Evolutionary conservation across 2,888 invertebrate genomes (phyloP).

Genomic region (Ectemnius continuus): DNA sequence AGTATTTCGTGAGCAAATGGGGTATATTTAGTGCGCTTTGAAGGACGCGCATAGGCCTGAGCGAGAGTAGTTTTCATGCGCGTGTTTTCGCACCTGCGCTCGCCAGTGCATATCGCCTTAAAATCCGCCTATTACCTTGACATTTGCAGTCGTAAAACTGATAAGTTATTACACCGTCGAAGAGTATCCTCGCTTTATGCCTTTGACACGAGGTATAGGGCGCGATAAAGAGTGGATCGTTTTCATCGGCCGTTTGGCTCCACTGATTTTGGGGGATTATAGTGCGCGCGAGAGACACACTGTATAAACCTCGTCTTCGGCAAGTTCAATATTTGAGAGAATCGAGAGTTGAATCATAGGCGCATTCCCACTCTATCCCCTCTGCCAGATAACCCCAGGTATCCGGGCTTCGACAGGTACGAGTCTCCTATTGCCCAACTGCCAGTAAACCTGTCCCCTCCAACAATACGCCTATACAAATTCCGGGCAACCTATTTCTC

Average conservation of each 20-base stretch:
- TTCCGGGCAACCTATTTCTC: conserved; percentile 4
- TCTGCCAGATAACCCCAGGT: too few species aligned
- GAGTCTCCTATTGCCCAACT: conserved; percentile 3
- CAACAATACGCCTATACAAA: conserved; percentile 2
- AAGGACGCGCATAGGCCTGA: not conserved
- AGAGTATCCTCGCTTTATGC: conserved; percentile 57
- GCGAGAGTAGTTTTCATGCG: conserved; percentile 31
- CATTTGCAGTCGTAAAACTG: conserved; percentile 60
- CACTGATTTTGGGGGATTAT: conserved; percentile 18
- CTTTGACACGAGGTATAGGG: conserved; percentile 27
- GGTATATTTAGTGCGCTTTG: not conserved
- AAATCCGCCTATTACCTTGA: conserved; percentile 44
- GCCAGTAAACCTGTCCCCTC: conserved; percentile 1
- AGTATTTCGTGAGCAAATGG: not conserved
- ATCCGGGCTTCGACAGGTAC: not conserved
- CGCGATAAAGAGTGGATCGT: conserved; percentile 24
- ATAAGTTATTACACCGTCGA: conserved; percentile 66
- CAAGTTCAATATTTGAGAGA: too few species aligned
- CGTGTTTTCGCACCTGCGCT: conserved; percentile 59
- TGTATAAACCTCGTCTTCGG: too few species aligned
- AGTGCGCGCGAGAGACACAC: too few species aligned
- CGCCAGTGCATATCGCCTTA: conserved; percentile 63
- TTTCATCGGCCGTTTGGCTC: not conserved
- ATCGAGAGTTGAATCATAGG: too few species aligned
- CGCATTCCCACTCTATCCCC: too few species aligned